phyloP scores from a whole-genome alignment of 2,888 invertebrate genomes.

The Folsomia candida region DNA sequence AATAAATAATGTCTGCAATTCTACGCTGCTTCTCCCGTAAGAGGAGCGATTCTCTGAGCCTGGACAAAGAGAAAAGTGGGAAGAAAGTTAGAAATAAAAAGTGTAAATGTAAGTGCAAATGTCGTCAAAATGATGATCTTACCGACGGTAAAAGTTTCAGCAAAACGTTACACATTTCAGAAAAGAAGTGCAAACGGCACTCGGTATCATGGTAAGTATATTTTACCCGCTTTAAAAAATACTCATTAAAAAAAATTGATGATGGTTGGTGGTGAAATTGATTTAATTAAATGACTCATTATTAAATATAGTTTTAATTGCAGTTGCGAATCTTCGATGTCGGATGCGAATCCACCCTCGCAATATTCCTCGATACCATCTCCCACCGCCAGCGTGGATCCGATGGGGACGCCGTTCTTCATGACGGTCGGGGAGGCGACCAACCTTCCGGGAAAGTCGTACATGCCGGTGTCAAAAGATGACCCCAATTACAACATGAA shows the following conservation, averaged over 20 bases:
- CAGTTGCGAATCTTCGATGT: no score
- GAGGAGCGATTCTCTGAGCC: background rate
- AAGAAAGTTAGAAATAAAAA: background rate
- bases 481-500: conserved; percentile 42
- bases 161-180: background rate
- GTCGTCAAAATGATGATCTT: background rate
- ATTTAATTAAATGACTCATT: no score
- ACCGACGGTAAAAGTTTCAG: conserved; percentile 1
- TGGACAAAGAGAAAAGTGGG: background rate
- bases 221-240: no score
- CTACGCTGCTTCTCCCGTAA: background rate
- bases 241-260: no score
- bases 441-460: conserved; percentile 23
- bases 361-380: no score
- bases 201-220: background rate
- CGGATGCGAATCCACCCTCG: no score
- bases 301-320: no score
- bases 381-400: background rate
- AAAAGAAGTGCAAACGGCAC: background rate
- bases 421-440: conserved; percentile 15
- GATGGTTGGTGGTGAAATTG: no score
- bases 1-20: background rate
- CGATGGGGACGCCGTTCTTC: background rate
- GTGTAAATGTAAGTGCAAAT: background rate
- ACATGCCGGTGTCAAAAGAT: conserved; percentile 37